A percentile compares a stretch with the other conserved stretches of the same genome.
Conservation (phyloP, 2,797 vertebrate genomes). For the Brachyalestes nurse region DNA sequence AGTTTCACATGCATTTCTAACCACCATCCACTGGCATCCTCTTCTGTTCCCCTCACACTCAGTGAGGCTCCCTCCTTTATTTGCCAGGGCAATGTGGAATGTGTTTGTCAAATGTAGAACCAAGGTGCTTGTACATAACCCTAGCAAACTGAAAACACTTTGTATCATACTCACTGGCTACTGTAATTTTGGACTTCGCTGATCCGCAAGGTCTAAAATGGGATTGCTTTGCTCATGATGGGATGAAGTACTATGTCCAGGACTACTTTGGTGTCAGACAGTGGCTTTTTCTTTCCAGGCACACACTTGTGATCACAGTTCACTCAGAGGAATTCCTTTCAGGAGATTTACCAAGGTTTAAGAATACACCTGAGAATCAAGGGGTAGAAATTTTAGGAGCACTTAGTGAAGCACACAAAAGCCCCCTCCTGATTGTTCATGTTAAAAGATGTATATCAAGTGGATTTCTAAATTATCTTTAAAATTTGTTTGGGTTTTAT, state of each 20-base stretch:
- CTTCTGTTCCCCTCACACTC: constrained; percentile 46
- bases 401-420: constrained; percentile 66
- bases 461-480: constrained; percentile 47
- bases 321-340: constrained; percentile 61
- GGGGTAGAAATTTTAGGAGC: constrained; percentile 49
- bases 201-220: constrained; percentile 45
- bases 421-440: constrained; percentile 45
- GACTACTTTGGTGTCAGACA: constrained; percentile 62
- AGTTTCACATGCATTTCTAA: constrained; percentile 60
- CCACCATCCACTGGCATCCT: constrained; percentile 46
- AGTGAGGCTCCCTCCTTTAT: constrained; percentile 48
- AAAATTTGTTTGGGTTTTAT: constrained; percentile 46
- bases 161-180: constrained; percentile 66
- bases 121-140: constrained; percentile 68
- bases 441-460: constrained; percentile 51
- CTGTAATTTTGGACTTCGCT: constrained; percentile 63
- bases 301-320: constrained; percentile 57
- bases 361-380: constrained; percentile 41
- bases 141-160: constrained; percentile 62
- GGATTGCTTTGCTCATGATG: constrained; percentile 45
- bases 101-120: constrained; percentile 64
- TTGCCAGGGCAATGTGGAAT: constrained; percentile 64
- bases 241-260: constrained; percentile 57
- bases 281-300: constrained; percentile 57
- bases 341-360: constrained; percentile 51